These are phyloP conservation scores for Kryptolebias marmoratus DNA, from an alignment of 2,113 vertebrate species.

Conservation along the genomic window DNA sequence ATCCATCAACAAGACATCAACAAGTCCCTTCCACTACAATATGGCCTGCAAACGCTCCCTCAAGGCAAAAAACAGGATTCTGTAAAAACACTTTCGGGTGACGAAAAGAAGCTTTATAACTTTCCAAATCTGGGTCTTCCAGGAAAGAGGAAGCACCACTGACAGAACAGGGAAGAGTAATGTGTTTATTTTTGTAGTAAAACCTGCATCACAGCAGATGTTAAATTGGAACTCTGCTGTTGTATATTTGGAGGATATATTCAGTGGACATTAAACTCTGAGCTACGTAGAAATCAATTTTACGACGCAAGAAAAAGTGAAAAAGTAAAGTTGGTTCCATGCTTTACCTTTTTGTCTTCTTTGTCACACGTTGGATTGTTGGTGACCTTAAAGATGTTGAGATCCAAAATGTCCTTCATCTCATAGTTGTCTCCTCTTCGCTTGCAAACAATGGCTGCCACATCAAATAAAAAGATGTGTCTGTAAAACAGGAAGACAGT, in stretches of 20 bases:
- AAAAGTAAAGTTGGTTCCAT: not conserved
- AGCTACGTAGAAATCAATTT: not conserved
- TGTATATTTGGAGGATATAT: not conserved
- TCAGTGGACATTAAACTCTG: not conserved
- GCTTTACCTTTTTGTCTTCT: constrained; percentile 90
- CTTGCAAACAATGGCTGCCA: constrained; percentile 92
- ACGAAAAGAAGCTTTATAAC: not conserved
- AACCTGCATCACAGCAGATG: constrained; percentile 10
- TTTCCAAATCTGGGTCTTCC: constrained; percentile 15
- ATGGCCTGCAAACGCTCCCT: constrained; percentile 23
- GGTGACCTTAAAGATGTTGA: constrained; percentile 91
- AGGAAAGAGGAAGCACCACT: not conserved
- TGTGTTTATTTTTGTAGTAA: constrained; percentile 14
- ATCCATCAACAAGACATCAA: constrained; percentile 68
- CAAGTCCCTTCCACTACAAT: constrained; percentile 42
- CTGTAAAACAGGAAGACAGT: constrained; percentile 64
- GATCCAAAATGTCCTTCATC: constrained; percentile 96
- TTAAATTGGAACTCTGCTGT: not conserved
- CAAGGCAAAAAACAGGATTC: constrained; percentile 9
- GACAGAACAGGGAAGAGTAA: not conserved
- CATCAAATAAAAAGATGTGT: constrained; percentile 94
- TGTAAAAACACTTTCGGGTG: constrained; percentile 6
- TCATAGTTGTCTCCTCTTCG: constrained; percentile 94
- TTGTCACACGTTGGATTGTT: constrained; percentile 92
- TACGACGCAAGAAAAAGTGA: not conserved